These are phyloP conservation scores for Ptychodera flava DNA, from an alignment of 35 echinoderm and acorn worm species.

Conservation along the genomic window DNA sequence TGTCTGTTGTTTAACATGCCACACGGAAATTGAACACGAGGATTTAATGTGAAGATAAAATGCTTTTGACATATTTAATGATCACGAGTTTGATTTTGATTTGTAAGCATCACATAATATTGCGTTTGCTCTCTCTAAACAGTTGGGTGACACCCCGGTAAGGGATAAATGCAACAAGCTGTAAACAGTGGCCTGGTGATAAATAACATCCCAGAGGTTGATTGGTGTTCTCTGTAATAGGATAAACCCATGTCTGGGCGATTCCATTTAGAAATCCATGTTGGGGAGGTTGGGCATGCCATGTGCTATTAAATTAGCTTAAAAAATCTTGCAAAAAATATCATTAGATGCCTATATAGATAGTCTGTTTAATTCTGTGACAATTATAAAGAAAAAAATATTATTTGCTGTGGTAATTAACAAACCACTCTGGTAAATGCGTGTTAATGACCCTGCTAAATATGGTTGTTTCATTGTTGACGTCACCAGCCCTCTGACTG, in stretches of 20 bases:
- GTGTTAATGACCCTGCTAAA: not conserved
- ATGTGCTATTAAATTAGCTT: not conserved
- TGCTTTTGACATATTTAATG: not conserved
- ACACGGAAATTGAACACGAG: not conserved
- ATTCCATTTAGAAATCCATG: not conserved
- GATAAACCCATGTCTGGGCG: not conserved
- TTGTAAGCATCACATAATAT: not conserved
- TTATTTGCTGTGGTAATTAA: not conserved
- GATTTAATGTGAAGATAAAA: not conserved
- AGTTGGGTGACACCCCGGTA: not conserved
- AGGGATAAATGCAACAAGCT: not conserved
- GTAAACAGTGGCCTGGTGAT: not conserved
- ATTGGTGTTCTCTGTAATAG: not conserved
- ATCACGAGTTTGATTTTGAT: not conserved
- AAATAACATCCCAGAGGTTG: not conserved
- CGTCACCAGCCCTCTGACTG: not conserved
- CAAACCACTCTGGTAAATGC: not conserved
- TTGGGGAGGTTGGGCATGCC: not conserved
- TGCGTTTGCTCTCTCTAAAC: not conserved
- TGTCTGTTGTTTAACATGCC: too few relatives aligned
- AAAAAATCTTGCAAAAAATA: not conserved
- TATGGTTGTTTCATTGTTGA: not conserved
- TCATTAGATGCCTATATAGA: not conserved
- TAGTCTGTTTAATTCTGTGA: not conserved
- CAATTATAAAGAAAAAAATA: not conserved